Conservation (phyloP, 2,888 invertebrate genomes). For the Agrenia bidenticulata region DNA sequence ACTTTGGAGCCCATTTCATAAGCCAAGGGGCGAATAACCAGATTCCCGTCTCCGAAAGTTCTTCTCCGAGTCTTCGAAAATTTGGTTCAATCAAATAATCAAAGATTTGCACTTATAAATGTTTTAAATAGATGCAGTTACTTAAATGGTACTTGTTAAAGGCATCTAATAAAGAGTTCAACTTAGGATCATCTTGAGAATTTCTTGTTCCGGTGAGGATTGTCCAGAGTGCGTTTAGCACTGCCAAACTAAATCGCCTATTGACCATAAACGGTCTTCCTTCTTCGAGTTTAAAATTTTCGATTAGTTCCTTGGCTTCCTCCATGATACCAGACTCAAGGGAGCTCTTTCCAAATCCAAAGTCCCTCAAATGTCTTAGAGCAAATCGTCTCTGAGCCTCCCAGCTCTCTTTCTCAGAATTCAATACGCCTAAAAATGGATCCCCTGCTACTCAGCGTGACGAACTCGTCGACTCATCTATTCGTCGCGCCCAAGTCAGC, state of each 20-base stretch:
- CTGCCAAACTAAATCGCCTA: conserved; percentile 29
- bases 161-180: conserved; percentile 20
- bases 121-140: background rate
- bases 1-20: no score
- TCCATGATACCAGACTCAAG: conserved; percentile 27
- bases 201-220: conserved; percentile 29
- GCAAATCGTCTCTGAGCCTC: conserved; percentile 30
- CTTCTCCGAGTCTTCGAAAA: no score
- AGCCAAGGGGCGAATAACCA: no score
- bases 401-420: conserved; percentile 31
- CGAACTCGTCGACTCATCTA: no score
- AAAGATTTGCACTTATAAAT: conserved; percentile 20
- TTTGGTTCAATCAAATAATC: no score
- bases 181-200: conserved; percentile 32
- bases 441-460: no score
- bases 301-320: conserved; percentile 23
- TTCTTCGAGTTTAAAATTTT: conserved; percentile 24
- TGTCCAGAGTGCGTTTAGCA: conserved; percentile 34
- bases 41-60: conserved; percentile 27
- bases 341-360: conserved; percentile 30
- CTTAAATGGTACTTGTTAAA: background rate
- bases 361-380: conserved; percentile 22
- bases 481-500: no score
- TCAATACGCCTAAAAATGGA: conserved; percentile 26
- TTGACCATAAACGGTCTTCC: conserved; percentile 24